phyloP scores from a whole-genome alignment of 2,113 vertebrate genomes.

The Muscicapa adusta region DNA sequence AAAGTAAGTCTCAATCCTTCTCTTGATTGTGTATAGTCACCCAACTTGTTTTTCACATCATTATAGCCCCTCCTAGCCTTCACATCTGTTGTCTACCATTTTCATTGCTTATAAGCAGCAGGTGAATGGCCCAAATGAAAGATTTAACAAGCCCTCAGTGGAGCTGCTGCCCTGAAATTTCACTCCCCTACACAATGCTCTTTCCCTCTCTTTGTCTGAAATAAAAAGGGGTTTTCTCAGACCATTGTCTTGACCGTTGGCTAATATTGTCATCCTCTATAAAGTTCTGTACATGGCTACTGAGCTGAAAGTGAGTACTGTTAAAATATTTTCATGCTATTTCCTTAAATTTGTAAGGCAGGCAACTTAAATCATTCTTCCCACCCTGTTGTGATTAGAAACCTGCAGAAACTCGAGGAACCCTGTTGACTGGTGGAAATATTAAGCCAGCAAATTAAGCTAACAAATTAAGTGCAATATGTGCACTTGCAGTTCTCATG shows the following conservation, averaged over 20 bases:
- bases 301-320: not conserved
- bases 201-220: conserved; percentile 37
- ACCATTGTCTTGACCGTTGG: not conserved
- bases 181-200: conserved; percentile 2
- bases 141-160: conserved; percentile 65
- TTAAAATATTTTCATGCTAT: conserved; percentile 37
- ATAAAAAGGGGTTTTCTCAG: not conserved
- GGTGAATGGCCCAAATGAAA: conserved; percentile 66
- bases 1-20: not conserved
- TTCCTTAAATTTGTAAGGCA: not conserved
- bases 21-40: not conserved
- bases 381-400: not conserved
- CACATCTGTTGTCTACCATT: conserved; percentile 67
- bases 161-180: conserved; percentile 56
- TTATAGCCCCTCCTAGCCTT: conserved; percentile 68
- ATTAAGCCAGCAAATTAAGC: not conserved
- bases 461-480: not conserved
- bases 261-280: not conserved
- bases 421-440: not conserved
- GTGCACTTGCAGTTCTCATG: not conserved
- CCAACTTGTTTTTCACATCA: conserved; percentile 52
- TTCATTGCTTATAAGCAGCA: conserved; percentile 67
- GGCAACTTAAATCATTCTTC: not conserved
- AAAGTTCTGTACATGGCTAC: not conserved
- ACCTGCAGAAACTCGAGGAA: not conserved